Conservation (phyloP, 2,113 vertebrate genomes). For the Taurulus bubalis region DNA sequence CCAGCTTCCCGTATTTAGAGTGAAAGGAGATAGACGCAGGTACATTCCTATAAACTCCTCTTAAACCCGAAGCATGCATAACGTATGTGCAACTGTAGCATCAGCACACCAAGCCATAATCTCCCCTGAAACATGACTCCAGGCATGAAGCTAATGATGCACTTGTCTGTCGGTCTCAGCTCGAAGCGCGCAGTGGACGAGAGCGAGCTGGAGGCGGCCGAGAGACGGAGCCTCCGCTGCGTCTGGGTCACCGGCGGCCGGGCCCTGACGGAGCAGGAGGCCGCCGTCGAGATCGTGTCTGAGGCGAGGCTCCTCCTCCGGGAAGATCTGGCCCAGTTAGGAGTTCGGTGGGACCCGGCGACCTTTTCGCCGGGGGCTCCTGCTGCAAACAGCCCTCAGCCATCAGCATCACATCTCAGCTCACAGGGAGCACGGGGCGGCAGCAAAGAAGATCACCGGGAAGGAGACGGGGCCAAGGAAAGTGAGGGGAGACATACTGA, state of each 20-base stretch:
- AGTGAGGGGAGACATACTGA: neutral
- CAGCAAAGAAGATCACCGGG: neutral
- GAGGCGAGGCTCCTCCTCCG: constrained; percentile 92
- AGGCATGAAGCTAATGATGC: neutral
- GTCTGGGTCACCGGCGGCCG: constrained; percentile 90
- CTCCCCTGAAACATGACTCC: neutral
- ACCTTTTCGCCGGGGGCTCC: constrained; percentile 39
- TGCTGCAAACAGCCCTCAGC: constrained; percentile 12
- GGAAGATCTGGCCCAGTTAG: constrained; percentile 91
- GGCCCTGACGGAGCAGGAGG: constrained; percentile 90
- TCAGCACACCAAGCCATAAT: neutral
- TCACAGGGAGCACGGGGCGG: constrained; percentile 29
- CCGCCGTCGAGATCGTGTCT: constrained; percentile 88
- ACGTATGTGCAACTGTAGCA: neutral
- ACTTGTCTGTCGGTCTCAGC: constrained; percentile 59
- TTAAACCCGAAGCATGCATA: neutral
- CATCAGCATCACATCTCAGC: constrained; percentile 10
- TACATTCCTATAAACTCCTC: neutral
- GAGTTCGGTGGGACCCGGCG: constrained; percentile 89
- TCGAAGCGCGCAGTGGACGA: constrained; percentile 92
- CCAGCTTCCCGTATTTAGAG: no score
- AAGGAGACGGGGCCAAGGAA: neutral
- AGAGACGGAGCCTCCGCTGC: constrained; percentile 87
- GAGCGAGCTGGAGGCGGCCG: constrained; percentile 90
- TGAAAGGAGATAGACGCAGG: no score